These are phyloP conservation scores for Ceratotherium simum DNA, from an alignment of 2,113 vertebrate genomes.

Conservation along the genomic window DNA sequence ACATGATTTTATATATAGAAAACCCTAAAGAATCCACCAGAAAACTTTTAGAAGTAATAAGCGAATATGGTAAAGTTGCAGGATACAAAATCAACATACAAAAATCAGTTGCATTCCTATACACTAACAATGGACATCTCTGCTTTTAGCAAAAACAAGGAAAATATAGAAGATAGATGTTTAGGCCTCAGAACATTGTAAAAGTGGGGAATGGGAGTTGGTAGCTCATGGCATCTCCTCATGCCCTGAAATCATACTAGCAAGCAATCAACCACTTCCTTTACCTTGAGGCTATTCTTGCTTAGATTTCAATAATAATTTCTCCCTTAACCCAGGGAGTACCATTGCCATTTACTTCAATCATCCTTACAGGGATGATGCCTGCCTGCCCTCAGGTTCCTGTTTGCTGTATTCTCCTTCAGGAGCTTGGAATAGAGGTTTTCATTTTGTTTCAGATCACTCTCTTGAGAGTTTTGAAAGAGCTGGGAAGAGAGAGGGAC, in stretches of 20 bases:
- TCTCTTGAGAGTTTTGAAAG: slow-evolving; percentile 32
- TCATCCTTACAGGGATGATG: not conserved
- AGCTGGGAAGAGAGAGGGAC: not conserved
- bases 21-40: too few species aligned
- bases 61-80: too few species aligned
- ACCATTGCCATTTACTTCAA: not conserved
- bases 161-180: not conserved
- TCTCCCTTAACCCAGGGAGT: not conserved
- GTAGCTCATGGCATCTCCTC: not conserved
- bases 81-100: too few species aligned
- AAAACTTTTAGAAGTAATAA: too few species aligned
- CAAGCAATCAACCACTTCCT: not conserved
- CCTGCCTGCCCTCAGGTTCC: not conserved
- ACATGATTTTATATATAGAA: too few species aligned
- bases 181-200: not conserved
- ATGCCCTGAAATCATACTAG: not conserved
- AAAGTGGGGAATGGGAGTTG: not conserved
- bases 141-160: slow-evolving; percentile 14
- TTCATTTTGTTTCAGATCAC: slow-evolving; percentile 34
- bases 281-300: not conserved
- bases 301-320: slow-evolving; percentile 4
- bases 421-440: not conserved
- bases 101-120: too few species aligned
- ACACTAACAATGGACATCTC: too few species aligned
- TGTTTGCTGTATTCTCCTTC: not conserved